Conservation (phyloP, 2,113 vertebrate species). For the Pseudolaguvia tuberculata region DNA sequence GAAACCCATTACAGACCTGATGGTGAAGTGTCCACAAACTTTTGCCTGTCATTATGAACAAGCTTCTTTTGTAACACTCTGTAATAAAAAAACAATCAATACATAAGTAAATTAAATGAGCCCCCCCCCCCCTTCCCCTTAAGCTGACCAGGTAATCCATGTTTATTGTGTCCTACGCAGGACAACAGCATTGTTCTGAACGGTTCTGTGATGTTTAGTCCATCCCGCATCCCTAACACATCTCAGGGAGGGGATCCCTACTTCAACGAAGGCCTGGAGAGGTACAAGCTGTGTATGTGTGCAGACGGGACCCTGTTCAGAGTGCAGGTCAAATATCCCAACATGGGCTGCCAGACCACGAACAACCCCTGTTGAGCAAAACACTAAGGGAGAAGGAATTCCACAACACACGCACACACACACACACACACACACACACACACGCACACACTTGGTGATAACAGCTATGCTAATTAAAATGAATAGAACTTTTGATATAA, state of each 20-base stretch:
- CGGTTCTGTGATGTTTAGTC: slow-evolving; percentile 86
- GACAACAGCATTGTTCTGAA: slow-evolving; percentile 94
- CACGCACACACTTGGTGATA: slow-evolving; percentile 5
- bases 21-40: no score
- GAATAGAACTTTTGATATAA: neutral
- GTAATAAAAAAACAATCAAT: neutral
- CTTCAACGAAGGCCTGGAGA: slow-evolving; percentile 72
- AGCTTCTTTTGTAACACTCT: no score
- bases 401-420: slow-evolving; percentile 6
- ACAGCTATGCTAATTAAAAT: neutral
- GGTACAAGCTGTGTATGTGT: slow-evolving; percentile 97
- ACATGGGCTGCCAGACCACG: slow-evolving; percentile 91
- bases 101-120: neutral
- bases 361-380: slow-evolving; percentile 81
- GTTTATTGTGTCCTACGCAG: slow-evolving; percentile 57
- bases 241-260: slow-evolving; percentile 71
- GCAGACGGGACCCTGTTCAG: slow-evolving; percentile 90
- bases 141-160: neutral
- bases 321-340: slow-evolving; percentile 82
- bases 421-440: slow-evolving; percentile 13
- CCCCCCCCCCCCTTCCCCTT: no score
- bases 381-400: slow-evolving; percentile 55
- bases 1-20: no score
- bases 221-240: slow-evolving; percentile 79
- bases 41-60: no score